Conservation (phyloP, 2,113 vertebrate species). For the Mesembrinibis cayennensis region DNA sequence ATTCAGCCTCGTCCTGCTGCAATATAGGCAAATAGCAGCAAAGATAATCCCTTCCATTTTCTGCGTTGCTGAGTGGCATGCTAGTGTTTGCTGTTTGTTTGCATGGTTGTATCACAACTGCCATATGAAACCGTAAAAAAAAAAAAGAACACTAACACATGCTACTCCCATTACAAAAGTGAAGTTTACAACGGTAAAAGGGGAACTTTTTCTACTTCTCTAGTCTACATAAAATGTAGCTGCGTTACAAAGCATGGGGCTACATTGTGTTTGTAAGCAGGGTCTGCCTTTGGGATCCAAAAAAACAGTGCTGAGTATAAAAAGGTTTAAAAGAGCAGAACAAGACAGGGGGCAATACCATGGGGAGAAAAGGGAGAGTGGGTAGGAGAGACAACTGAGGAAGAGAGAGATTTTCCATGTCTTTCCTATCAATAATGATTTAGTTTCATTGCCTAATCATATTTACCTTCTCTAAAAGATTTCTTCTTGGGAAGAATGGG, state of each 20-base stretch:
- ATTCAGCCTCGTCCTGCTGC: background rate
- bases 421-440: background rate
- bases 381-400: background rate
- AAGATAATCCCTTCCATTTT: background rate
- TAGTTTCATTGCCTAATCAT: background rate
- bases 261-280: background rate
- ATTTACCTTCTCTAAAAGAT: background rate
- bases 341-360: background rate
- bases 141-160: background rate
- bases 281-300: background rate
- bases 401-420: background rate
- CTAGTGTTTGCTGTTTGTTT: background rate
- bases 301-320: background rate
- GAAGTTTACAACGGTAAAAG: background rate
- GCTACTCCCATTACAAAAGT: background rate
- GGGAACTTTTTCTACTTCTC: background rate
- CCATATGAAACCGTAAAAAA: accelerated
- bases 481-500: background rate
- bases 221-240: background rate
- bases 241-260: accelerated
- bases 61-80: background rate
- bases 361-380: background rate
- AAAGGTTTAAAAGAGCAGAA: background rate
- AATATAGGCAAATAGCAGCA: background rate
- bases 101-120: background rate